These are phyloP conservation scores for Torymus auratus DNA, from an alignment of 2,888 invertebrate species.

Conservation along the genomic window DNA sequence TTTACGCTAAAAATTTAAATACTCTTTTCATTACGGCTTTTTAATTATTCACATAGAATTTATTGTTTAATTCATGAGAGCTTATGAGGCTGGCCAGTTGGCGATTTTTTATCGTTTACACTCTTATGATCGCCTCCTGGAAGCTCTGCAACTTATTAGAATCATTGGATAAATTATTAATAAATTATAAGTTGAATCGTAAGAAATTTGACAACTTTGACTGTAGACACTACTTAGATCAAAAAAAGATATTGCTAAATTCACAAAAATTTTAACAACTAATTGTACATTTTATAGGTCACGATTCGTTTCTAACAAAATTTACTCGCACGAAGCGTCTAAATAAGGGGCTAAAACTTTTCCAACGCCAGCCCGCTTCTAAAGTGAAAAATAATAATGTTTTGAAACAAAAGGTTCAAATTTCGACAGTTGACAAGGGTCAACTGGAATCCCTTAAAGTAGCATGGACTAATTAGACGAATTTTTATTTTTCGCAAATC, in stretches of 20 bases:
- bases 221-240: conserved; percentile 8
- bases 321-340: conserved; percentile 63
- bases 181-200: too few species aligned
- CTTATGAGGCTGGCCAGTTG: too few species aligned
- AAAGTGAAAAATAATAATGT: conserved; percentile 13
- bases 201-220: neutral
- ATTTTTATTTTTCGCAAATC: neutral
- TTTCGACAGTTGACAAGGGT: conserved; percentile 37
- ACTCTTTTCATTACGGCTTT: too few species aligned
- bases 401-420: conserved; percentile 48
- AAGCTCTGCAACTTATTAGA: too few species aligned
- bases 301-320: conserved; percentile 70
- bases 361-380: conserved; percentile 9
- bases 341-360: conserved; percentile 48
- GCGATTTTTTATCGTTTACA: too few species aligned
- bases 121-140: too few species aligned
- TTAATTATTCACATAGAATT: too few species aligned
- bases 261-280: conserved; percentile 32
- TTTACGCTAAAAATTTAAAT: too few species aligned
- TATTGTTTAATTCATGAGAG: too few species aligned
- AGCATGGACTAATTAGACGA: conserved; percentile 52
- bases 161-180: too few species aligned
- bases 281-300: conserved; percentile 65
- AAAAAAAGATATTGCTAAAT: neutral
- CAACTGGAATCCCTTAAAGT: conserved; percentile 36